These are phyloP conservation scores for Tor tambroides DNA, from an alignment of 2,113 vertebrate genomes.

Conservation along the genomic window DNA sequence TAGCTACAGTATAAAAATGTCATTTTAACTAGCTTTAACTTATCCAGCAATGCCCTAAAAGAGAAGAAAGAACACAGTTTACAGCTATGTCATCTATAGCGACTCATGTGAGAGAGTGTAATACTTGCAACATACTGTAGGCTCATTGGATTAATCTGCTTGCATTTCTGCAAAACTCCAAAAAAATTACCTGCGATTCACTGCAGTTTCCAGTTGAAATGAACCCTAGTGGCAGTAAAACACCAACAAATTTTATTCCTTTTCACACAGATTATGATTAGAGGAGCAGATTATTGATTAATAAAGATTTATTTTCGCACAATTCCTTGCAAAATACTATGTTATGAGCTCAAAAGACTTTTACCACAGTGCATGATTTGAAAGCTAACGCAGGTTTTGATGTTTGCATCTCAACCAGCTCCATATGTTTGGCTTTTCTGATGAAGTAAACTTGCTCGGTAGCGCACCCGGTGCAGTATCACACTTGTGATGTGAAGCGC, in stretches of 20 bases:
- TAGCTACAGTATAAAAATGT: background rate
- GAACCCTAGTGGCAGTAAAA: background rate
- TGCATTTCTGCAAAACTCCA: background rate
- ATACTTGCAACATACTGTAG: background rate
- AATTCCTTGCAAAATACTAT: background rate
- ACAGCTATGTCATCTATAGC: background rate
- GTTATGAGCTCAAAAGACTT: background rate
- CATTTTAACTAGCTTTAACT: background rate
- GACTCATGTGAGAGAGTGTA: background rate
- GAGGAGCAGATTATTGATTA: background rate
- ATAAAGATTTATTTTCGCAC: too few species aligned
- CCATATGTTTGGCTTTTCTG: background rate
- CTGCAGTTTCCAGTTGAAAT: background rate
- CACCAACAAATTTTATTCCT: too few species aligned
- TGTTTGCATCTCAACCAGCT: background rate
- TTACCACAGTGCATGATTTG: background rate
- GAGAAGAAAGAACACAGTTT: background rate
- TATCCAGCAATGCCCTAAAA: background rate
- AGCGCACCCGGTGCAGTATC: background rate
- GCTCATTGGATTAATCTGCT: background rate
- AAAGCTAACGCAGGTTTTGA: background rate
- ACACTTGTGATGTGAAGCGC: background rate
- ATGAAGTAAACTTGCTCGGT: background rate
- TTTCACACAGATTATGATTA: background rate
- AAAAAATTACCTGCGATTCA: background rate